Base-by-base conservation (phyloP, 2,797 vertebrate genomes). In the Fringilla coelebs region DNA sequence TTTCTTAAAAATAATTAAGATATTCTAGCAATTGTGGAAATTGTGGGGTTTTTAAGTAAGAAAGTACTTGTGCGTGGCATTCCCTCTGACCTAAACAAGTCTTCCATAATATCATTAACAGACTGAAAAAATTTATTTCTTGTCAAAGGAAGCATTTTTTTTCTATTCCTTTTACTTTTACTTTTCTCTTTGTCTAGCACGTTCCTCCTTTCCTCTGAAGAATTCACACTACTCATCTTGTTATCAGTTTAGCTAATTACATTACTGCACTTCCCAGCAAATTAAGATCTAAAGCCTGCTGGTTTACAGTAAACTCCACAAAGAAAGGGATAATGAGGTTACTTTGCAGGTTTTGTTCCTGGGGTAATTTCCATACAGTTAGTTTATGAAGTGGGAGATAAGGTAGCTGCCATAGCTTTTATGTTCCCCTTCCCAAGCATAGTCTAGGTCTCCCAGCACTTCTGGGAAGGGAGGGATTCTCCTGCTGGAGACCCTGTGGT, bases 241-340 rank as follows among this genome's bases (percentile, higher is more conserved):
- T 91, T 92, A 89, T 91, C 87, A 60, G 62, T 72, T 80, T 68
- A 62, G 36, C 76, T 96, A 94, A 91, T 81, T 83, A 51, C 58
- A 78, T 89, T 80, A 71, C 85, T 80, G 28, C 72, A 72, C 58
- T 96, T 96, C 66, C 62, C 92, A 93, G 93, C 85, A 96, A 93
- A 96, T 94, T 81, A 91, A 78, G 68, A 62, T 49, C 51, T 73
- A 83, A 83, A 91, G 58, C 66, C 40, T 72, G 13, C 17, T 0
- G 0, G 15, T 95, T 96, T 96, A 94, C 93, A 75, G 94, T 92
- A 96, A 95, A 96, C 29, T 95, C 54, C 21, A 26, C 38, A 51
- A 83, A 91, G 49, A 89, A 92, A 62, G 10, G 51, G n/a, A 34
- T 93, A 78, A 92, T 70, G 72, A 94, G 29, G 66, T 85, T 85